A percentile compares a stretch with the other conserved stretches of the same genome.
phyloP scores from a whole-genome alignment of 2,113 vertebrate species.

The Larimichthys crocea region DNA sequence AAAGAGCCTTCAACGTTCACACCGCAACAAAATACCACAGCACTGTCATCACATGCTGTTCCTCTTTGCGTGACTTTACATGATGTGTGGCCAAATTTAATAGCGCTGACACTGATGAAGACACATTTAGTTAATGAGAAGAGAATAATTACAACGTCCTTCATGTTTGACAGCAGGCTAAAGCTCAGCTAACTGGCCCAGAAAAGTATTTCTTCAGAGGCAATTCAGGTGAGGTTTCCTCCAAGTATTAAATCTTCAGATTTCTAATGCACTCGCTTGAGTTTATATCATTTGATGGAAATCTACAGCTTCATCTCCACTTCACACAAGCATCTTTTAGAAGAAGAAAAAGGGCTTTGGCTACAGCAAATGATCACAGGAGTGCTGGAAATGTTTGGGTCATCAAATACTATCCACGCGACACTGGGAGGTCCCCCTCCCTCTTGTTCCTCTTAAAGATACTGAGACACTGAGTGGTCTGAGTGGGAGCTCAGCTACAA shows the following conservation, averaged over 20 bases:
- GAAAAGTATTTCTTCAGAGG: background rate
- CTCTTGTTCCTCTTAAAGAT: too few relatives aligned
- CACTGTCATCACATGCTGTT: background rate
- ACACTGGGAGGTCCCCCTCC: background rate
- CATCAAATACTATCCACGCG: background rate
- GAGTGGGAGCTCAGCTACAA: background rate
- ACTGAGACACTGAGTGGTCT: background rate
- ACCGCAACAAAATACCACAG: background rate
- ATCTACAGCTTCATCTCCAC: background rate
- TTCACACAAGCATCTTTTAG: background rate
- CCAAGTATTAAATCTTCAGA: background rate
- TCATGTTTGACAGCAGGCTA: slow-evolving; percentile 24
- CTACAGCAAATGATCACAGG: background rate
- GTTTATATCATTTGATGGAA: background rate
- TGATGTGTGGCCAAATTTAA: slow-evolving; percentile 44
- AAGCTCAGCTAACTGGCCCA: background rate
- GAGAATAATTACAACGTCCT: slow-evolving; percentile 27
- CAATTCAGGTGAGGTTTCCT: background rate
- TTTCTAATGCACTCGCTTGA: background rate
- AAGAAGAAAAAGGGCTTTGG: too few relatives aligned
- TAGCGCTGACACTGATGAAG: slow-evolving; percentile 60
- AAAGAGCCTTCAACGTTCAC: background rate
- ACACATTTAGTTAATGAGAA: slow-evolving; percentile 53
- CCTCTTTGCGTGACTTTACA: slow-evolving; percentile 3
- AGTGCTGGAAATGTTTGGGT: too few relatives aligned